Conservation (phyloP, 2,113 vertebrate genomes). For the Oreotrochilus melanogaster region DNA sequence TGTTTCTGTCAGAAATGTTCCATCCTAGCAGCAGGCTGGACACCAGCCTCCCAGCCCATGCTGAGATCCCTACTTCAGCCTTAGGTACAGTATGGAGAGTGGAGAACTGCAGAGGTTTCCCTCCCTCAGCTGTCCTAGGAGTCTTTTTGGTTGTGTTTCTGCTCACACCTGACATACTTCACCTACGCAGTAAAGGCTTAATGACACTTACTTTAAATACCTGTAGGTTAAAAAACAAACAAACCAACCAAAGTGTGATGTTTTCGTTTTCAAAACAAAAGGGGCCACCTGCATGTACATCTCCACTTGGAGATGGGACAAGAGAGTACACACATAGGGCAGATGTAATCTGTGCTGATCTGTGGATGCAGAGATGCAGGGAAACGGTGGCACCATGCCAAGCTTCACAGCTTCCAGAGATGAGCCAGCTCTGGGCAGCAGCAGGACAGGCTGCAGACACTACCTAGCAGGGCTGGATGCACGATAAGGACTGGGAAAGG, state of each 20-base stretch:
- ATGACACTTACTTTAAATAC: background rate
- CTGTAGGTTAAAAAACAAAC: background rate
- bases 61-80: fast-evolving
- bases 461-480: background rate
- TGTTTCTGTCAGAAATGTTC: background rate
- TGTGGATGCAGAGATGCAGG: background rate
- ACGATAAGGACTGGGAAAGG: fast-evolving
- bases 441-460: background rate
- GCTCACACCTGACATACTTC: background rate
- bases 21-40: background rate
- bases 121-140: background rate
- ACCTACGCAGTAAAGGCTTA: background rate
- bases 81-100: background rate
- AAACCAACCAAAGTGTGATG: background rate
- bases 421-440: background rate
- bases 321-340: background rate
- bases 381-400: background rate
- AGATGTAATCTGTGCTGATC: background rate
- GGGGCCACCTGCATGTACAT: background rate
- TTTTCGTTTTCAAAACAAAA: background rate
- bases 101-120: background rate
- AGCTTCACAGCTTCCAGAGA: background rate
- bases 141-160: background rate
- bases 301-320: fast-evolving
- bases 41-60: fast-evolving